These are phyloP conservation scores for Orthosia gracilis DNA, from an alignment of 2,888 invertebrate species.

Conservation along the genomic window DNA sequence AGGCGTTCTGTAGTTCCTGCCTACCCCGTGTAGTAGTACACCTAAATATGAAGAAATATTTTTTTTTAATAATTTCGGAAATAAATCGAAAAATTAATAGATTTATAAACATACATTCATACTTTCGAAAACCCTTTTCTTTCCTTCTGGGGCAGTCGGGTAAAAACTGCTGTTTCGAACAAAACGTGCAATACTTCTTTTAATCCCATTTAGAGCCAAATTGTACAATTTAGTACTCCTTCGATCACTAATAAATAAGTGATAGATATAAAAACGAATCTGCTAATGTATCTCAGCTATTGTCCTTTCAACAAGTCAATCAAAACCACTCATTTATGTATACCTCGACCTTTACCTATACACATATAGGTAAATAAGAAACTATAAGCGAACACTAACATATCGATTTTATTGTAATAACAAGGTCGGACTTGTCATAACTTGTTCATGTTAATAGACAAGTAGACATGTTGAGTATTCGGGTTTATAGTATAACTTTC, in stretches of 20 bases:
- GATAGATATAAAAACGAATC: not conserved
- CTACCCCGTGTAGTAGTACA: not conserved
- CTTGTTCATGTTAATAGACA: conserved; percentile 45
- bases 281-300: not conserved
- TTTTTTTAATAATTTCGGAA: too few relatives aligned
- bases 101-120: too few relatives aligned
- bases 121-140: too few relatives aligned
- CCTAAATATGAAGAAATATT: not conserved
- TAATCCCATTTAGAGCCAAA: too few relatives aligned
- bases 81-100: too few relatives aligned
- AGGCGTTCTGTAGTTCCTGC: too few relatives aligned
- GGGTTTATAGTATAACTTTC: conserved; percentile 30
- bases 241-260: too few relatives aligned
- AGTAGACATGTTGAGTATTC: conserved; percentile 37
- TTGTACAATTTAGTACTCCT: too few relatives aligned
- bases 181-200: too few relatives aligned
- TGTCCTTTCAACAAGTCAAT: conserved; percentile 23
- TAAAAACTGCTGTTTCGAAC: too few relatives aligned
- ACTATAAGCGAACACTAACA: conserved; percentile 37
- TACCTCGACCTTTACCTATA: conserved; percentile 29
- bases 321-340: conserved; percentile 20
- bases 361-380: conserved; percentile 39
- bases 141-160: too few relatives aligned
- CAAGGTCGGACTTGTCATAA: conserved; percentile 55
- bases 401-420: conserved; percentile 61